Percentiles rank a stretch among this genome's conserved stretches.
These are phyloP conservation scores for Pseudomyrmex cubaensis DNA, from an alignment of 1,140 invertebrate species.

Conservation along the genomic window DNA sequence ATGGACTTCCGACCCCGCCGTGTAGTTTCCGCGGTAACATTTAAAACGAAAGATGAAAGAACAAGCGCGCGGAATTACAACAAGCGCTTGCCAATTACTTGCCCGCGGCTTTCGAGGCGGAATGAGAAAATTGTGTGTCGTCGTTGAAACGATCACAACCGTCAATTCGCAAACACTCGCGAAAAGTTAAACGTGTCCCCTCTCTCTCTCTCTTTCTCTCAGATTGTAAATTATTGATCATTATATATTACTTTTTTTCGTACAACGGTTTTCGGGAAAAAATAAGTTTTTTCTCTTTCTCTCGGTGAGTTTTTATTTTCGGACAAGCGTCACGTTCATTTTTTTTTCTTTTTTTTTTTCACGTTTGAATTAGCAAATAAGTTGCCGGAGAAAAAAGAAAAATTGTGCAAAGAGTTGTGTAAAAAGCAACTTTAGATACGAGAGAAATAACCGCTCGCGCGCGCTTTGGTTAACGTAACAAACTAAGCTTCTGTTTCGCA, in stretches of 20 bases:
- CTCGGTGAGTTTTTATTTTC: too few relatives aligned
- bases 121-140: neutral
- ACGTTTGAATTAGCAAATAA: neutral
- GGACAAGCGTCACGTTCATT: too few relatives aligned
- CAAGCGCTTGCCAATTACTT: conserved; percentile 34
- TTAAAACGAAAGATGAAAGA: conserved; percentile 14
- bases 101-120: conserved; percentile 3
- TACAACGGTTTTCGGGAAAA: too few relatives aligned
- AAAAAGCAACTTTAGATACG: neutral
- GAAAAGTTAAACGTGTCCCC: neutral
- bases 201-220: too few relatives aligned
- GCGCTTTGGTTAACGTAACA: neutral
- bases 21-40: conserved; percentile 7
- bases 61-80: neutral
- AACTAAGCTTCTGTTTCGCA: conserved; percentile 7
- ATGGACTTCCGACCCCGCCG: conserved; percentile 35
- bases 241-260: too few relatives aligned
- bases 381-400: too few relatives aligned
- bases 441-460: neutral
- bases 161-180: neutral
- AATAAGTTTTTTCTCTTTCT: too few relatives aligned
- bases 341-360: too few relatives aligned
- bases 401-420: too few relatives aligned
- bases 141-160: neutral
- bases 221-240: too few relatives aligned